These are phyloP conservation scores for Endomychus coccineus DNA, from an alignment of 2,888 invertebrate species.

Conservation along the genomic window DNA sequence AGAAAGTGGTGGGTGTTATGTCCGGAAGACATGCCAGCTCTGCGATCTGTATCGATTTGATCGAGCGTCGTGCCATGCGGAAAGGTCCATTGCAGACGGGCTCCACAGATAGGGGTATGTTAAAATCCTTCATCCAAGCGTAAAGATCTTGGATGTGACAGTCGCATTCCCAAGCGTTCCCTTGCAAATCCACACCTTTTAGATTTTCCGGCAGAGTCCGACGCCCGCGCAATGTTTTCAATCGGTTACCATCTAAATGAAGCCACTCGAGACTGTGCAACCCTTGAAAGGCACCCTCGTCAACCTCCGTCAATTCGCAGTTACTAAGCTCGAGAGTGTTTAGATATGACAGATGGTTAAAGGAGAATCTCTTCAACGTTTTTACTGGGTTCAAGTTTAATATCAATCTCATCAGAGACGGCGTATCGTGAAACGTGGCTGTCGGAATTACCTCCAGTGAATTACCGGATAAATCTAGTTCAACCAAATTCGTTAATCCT, in stretches of 20 bases:
- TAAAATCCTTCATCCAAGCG: constrained; percentile 68
- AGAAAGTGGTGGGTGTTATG: constrained; percentile 66
- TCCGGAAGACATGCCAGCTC: constrained; percentile 79
- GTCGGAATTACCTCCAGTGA: constrained; percentile 70
- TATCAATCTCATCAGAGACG: constrained; percentile 75
- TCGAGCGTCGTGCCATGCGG: constrained; percentile 58
- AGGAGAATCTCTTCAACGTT: constrained; percentile 62
- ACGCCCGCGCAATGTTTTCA: constrained; percentile 64
- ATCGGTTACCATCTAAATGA: constrained; percentile 71
- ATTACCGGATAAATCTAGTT: constrained; percentile 81
- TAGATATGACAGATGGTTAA: constrained; percentile 66
- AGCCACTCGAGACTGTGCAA: constrained; percentile 78
- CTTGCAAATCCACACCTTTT: constrained; percentile 69
- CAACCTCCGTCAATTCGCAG: constrained; percentile 70
- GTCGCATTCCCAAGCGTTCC: constrained; percentile 86
- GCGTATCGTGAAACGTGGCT: constrained; percentile 69
- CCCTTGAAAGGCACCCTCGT: constrained; percentile 74
- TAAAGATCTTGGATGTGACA: constrained; percentile 73
- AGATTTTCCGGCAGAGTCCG: constrained; percentile 67
- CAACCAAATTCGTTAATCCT: constrained; percentile 80
- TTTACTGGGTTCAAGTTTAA: constrained; percentile 77
- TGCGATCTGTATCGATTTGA: constrained; percentile 55
- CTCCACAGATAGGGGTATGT: constrained; percentile 69
- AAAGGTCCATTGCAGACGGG: constrained; percentile 69
- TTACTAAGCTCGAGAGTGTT: constrained; percentile 74